Base-by-base conservation (phyloP, 64 coral and sea anemone species). In the Anthopleura sola region DNA sequence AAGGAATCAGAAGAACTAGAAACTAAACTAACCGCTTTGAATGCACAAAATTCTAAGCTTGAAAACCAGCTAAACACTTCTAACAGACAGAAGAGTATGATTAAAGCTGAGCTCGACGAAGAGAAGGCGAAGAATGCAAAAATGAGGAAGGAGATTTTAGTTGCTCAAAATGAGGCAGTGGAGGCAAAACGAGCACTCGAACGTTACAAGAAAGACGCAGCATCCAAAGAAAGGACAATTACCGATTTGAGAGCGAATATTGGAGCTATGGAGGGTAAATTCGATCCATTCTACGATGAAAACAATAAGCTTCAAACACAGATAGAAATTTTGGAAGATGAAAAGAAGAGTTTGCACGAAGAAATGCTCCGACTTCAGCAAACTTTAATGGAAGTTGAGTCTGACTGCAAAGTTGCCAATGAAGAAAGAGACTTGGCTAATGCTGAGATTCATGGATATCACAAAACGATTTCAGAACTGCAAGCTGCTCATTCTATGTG, bases 241-340 rank as follows among this genome's bases (percentile, higher is more conserved):
- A 84, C 85, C 31, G 94, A 96, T 18, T 83, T 96, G 51, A 80
- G 87, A 68, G 68, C 79, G 29, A 92, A 82, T 55, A 96, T 96
- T 46, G 81, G 82, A 13, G 85, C 94, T 6, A 75, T 96, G 81
- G 94, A 92, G 64, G 88, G 91, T 6, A 96, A 96, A 40, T 90
- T 86, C 78, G 87, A 91, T 31, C 91, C 94, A 57, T 88, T 96
- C 24, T 91, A 89, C 14, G 94, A 96, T n/a, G 94, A 92, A 66
- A 92, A 89, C 53, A 96, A 88, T 54, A 96, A 96, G 68, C 78
- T 96, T 19, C 94, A 96, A 87, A 91, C 94, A 38, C 94, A 87
- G 26, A 81, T 92, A 20, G 94, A 96, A 92, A 96, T 96, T 38
- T 34, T 96, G 8, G 87, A 92, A 50, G 94, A 96, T 21, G 94